Base-by-base conservation (phyloP, 1,140 invertebrate genomes). In the Zelostemma sp. region DNA sequence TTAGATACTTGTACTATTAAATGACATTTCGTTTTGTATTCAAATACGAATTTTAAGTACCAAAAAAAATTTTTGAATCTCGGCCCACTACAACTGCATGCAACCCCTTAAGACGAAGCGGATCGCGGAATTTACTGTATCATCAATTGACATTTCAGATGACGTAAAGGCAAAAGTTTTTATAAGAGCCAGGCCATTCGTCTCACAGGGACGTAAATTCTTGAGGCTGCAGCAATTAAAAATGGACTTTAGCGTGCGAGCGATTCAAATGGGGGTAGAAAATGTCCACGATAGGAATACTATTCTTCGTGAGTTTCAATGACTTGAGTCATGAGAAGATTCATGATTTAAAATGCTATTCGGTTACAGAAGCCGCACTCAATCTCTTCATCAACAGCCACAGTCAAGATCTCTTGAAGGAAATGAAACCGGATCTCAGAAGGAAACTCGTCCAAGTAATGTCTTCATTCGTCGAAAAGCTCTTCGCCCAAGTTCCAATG, bases 341-440 rank as follows among this genome's bases (percentile, higher is more conserved):
- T 40, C 18, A 25, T 18, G 15, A 53, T 38, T 38, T 40, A 14
- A 21, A 43, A 15, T 35, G 11, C 11, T 35, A 58, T 74, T 46
- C 3, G 50, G 72, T 86, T 85, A 58, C 83, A 95, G 93, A 93
- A 78, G 92, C 93, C 18, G 93, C 93, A 25, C 77, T 95, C 38
- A 95, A 95, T 83, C 81, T 93, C n/a, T 94, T 95, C 80, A 95
- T 95, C 77, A 95, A 94, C 77, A 92, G 91, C 0, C 93, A 94
- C 77, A 89, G 91, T 0, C 93, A 94, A 75, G 93, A 94, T 65
- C 82, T 94, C 6, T 77, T 94, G 6, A 93, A 92, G 75, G 93
- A 94, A 86, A 95, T 95, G 93, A 95, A 95, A 80, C 93, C 93
- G 0, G 91, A 92, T 77, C 85, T 95, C 19, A 90, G 93, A 67